Evolutionary conservation across 2,113 vertebrate species (phyloP).

Genomic region (Eira barbara): DNA sequence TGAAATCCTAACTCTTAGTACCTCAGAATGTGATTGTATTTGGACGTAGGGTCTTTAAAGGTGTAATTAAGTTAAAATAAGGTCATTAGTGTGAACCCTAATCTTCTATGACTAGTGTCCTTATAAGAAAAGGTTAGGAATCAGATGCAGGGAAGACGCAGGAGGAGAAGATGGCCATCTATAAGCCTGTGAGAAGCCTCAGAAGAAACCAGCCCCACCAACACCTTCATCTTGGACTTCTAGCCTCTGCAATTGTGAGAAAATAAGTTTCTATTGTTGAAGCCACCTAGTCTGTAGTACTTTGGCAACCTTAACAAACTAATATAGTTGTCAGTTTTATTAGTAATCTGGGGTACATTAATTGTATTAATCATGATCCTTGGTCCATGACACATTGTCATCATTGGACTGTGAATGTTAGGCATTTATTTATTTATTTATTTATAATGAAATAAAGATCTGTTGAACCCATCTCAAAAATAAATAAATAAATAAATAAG

Average conservation of each 20-base stretch:
- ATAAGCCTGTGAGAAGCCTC: background rate
- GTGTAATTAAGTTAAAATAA: background rate
- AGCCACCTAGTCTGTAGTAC: background rate
- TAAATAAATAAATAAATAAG: no score
- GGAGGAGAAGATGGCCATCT: background rate
- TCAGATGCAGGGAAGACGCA: background rate
- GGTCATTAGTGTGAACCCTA: background rate
- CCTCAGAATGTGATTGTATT: background rate
- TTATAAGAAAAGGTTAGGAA: background rate
- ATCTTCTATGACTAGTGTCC: background rate
- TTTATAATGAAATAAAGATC: background rate
- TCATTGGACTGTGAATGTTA: background rate
- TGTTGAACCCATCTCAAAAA: background rate
- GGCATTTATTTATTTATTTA: background rate
- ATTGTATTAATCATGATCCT: background rate
- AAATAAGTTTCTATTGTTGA: background rate
- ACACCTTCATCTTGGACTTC: background rate
- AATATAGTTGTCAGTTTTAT: background rate
- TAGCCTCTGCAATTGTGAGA: background rate
- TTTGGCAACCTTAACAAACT: background rate
- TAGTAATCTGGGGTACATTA: background rate
- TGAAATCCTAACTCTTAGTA: background rate
- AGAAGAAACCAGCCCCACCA: background rate
- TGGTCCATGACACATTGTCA: background rate
- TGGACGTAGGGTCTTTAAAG: background rate